Base-by-base conservation (phyloP, 2,113 vertebrate genomes). In the Fukomys damarensis region DNA sequence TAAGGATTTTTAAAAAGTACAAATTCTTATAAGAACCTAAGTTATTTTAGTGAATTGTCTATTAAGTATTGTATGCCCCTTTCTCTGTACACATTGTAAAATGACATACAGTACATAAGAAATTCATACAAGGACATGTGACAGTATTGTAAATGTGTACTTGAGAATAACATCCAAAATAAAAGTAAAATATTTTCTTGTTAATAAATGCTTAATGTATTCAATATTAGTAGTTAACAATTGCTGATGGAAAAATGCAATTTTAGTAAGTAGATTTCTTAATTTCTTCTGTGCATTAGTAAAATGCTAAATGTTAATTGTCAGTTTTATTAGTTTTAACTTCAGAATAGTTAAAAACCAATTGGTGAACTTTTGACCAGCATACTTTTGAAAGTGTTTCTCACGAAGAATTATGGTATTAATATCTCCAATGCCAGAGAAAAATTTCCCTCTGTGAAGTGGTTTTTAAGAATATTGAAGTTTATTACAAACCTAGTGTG, bases 21-120 rank as follows among this genome's bases (percentile, higher is more conserved):
- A 98, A 96, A 97, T 98, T 98, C 98, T 98, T 98, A 98, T 94
- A 98, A 98, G 98, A 94, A 98, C 99, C 98, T 99, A 99, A 99
- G 99, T 99, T 99, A 99, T 99, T 99, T 98, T 99, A n/a, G 99
- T 99, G 99, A 99, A 99, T 98, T 98, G 98, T 98, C 99, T 98
- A 98, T 99, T 99, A 99, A 99, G 99, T 98, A 98, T 98, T 98
- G 96, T 98, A 98, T 98, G 98, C 98, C 96, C 97, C 98, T 98
- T 98, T 98, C 98, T 99, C 98, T 99, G 99, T 99, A 99, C 98
- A 99, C 99, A 99, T 98, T 99, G 99, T 98, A 97, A 98, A 98
- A 98, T 98, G 98, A 98, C 98, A 98, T 98, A 98, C 41, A 74
- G 54, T 82, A 41, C 54, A 20, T 96, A 87, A 84, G 76, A 93